phyloP scores from a whole-genome alignment of 2,113 vertebrate species.

The Potamarius usumacintae region DNA sequence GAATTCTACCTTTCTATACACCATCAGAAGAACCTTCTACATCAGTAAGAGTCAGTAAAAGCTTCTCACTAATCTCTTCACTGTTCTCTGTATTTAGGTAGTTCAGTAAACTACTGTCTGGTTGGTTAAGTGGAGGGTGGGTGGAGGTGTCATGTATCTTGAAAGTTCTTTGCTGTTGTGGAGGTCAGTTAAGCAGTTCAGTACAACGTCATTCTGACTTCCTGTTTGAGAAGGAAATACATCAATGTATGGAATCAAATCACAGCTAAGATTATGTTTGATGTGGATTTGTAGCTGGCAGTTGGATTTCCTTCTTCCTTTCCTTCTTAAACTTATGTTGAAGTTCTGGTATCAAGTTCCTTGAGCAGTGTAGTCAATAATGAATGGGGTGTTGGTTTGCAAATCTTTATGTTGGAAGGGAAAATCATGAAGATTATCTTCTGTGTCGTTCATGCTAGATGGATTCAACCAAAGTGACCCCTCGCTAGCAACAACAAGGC shows the following conservation, averaged over 20 bases:
- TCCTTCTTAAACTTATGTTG: background rate
- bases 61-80: background rate
- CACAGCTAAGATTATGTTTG: background rate
- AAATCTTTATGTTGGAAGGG: background rate
- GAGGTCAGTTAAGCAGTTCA: background rate
- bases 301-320: background rate
- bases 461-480: background rate
- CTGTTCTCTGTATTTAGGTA: background rate
- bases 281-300: background rate
- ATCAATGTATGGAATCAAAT: background rate
- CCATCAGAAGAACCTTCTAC: background rate
- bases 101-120: background rate
- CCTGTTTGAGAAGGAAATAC: background rate
- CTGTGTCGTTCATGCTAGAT: background rate
- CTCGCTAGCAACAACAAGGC: background rate
- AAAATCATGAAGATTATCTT: background rate
- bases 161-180: conserved; percentile 28
- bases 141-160: background rate
- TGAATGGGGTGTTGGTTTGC: background rate
- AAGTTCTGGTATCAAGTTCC: background rate
- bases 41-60: background rate
- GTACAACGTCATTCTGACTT: background rate
- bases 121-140: background rate
- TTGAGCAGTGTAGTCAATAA: background rate
- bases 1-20: background rate